Percentiles rank a stretch among this genome's conserved stretches.
These are phyloP conservation scores for Paramuricea clavata DNA, from an alignment of 92 coral and sea anemone species.

Conservation along the genomic window DNA sequence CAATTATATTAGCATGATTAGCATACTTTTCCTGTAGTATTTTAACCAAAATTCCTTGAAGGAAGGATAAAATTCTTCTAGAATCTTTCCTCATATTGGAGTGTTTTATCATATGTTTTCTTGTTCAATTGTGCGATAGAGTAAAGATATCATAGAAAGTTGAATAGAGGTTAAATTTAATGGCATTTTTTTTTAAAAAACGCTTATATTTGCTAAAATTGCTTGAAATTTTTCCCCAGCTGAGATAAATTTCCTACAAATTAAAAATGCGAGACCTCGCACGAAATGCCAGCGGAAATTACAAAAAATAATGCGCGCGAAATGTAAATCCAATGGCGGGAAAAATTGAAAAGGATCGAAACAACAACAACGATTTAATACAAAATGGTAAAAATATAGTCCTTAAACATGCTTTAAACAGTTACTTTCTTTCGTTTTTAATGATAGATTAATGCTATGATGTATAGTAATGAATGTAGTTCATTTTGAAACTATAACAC, in stretches of 20 bases:
- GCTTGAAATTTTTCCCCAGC: neutral
- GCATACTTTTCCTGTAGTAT: neutral
- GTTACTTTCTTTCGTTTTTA: neutral
- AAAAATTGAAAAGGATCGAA: conserved; percentile 13
- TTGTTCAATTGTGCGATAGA: neutral
- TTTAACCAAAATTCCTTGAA: too few species aligned
- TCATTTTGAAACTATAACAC: neutral
- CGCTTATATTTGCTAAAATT: neutral
- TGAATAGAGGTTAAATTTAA: too few species aligned
- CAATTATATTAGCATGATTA: conserved; percentile 10
- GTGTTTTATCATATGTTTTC: neutral
- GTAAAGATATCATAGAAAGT: too few species aligned
- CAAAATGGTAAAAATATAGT: neutral
- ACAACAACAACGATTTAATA: neutral
- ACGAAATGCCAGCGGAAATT: conserved; percentile 56
- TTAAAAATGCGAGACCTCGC: conserved; percentile 21
- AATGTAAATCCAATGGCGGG: conserved; percentile 20
- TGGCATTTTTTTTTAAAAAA: neutral
- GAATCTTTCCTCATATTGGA: too few species aligned
- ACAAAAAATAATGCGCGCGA: neutral
- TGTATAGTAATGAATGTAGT: neutral
- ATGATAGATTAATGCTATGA: neutral
- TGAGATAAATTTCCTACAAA: neutral
- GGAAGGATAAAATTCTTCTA: too few species aligned
- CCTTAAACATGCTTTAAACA: neutral